These are phyloP conservation scores for Orcinus orca DNA, from an alignment of 2,113 vertebrate species.

Conservation along the genomic window DNA sequence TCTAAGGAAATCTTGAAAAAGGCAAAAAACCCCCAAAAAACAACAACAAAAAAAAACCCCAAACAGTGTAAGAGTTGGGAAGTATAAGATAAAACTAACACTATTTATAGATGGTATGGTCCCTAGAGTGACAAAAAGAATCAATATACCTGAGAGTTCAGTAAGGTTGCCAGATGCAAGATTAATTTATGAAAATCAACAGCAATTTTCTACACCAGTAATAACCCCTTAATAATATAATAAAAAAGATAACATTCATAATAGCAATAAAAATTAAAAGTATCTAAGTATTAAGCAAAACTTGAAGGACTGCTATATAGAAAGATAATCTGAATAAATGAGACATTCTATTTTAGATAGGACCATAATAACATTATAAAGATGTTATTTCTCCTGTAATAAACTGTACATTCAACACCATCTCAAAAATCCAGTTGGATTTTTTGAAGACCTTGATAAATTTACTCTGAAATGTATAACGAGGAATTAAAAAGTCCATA, in stretches of 20 bases:
- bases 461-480: background rate
- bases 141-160: background rate
- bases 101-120: background rate
- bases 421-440: background rate
- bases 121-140: background rate
- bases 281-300: background rate
- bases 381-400: background rate
- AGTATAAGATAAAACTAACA: background rate
- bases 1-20: constrained; percentile 8
- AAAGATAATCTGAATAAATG: background rate
- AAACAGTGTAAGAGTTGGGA: background rate
- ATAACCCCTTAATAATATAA: constrained; percentile 32
- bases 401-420: background rate
- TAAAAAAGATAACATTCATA: background rate
- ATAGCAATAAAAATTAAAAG: background rate
- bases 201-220: background rate
- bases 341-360: background rate
- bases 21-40: background rate
- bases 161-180: background rate
- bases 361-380: background rate
- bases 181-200: constrained; percentile 48
- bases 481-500: background rate
- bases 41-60: background rate
- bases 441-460: constrained; percentile 19
- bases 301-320: background rate